phyloP scores from a whole-genome alignment of 1,140 invertebrate species.

The Eriocheir sinensis region DNA sequence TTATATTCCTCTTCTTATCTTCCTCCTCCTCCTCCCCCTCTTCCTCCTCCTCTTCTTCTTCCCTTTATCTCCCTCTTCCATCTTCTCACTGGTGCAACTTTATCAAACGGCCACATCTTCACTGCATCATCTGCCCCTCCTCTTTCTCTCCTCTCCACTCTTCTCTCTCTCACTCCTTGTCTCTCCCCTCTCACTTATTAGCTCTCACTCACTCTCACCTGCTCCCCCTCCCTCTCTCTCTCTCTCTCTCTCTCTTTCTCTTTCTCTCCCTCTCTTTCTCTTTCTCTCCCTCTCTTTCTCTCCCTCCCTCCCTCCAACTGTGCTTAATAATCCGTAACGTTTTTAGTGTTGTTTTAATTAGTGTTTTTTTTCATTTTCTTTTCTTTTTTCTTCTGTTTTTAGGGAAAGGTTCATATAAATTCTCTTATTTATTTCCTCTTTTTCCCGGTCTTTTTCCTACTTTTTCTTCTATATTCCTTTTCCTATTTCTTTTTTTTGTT shows the following conservation, averaged over 20 bases:
- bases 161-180: not conserved
- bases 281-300: not conserved
- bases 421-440: not conserved
- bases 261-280: not conserved
- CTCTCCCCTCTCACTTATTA: no score
- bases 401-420: not conserved
- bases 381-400: not conserved
- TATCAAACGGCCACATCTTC: no score
- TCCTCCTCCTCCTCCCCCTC: no score
- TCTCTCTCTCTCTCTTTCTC: not conserved
- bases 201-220: not conserved
- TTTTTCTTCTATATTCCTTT: no score
- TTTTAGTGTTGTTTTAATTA: not conserved
- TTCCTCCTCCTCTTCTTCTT: no score
- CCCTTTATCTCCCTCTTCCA: no score
- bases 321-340: constrained; percentile 1
- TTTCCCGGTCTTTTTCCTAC: no score
- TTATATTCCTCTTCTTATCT: no score
- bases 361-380: not conserved
- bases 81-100: no score
- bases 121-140: no score
- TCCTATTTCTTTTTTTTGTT: not conserved
- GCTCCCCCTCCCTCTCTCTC: not conserved
- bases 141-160: no score
- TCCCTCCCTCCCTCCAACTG: not conserved